Base-by-base conservation (phyloP, 2,113 vertebrate genomes). In the Dolichotis patagonum region DNA sequence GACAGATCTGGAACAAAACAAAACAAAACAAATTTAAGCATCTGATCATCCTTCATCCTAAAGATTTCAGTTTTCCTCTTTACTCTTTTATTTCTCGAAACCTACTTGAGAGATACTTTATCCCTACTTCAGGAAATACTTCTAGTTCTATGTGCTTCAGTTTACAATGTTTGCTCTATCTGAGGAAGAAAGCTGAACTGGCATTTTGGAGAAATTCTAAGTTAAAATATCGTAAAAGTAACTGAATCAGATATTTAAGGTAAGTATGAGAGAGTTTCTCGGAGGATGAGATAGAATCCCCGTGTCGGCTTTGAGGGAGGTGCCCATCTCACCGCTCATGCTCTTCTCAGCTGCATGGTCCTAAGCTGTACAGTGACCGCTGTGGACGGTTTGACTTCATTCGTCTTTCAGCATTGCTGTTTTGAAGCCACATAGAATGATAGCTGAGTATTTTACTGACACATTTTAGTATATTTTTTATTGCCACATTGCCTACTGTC, bases 161-260 rank as follows among this genome's bases (percentile, higher is more conserved):
- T 35, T 95, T 65, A 41, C 3, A 77, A 2, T 90, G 83, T 77
- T 93, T 95, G n/a, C 54, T 92, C 3, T 4, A 69, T 58, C 19
- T 63, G 62, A 8, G 11, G 9, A 12, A 58, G 49, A 67, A 71
- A 78, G 58, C 58, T 96, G 77, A 88, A 46, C 63, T 54, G 28
- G 87, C 87, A 3, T 38, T 97, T 94, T 90, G 35, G 65, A 95
- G 62, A 94, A 92, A 73, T 60, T 30, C 49, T 83, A 63, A 24
- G 73, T 67, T 96, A 85, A 93, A 97, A 80, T 67, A 52, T 73
- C 49, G 86, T 82, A 85, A 92, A 97, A 67, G 35, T 94, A 56
- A 83, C 49, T 90, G 26, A 96, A 28, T 95, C 38, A 94, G 73
- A 35, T 82, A 41, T 82, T 94, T 43, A 92, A 90, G 26, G 7